Base-by-base conservation (phyloP, 2,797 vertebrate genomes). In the Alosa sapidissima region DNA sequence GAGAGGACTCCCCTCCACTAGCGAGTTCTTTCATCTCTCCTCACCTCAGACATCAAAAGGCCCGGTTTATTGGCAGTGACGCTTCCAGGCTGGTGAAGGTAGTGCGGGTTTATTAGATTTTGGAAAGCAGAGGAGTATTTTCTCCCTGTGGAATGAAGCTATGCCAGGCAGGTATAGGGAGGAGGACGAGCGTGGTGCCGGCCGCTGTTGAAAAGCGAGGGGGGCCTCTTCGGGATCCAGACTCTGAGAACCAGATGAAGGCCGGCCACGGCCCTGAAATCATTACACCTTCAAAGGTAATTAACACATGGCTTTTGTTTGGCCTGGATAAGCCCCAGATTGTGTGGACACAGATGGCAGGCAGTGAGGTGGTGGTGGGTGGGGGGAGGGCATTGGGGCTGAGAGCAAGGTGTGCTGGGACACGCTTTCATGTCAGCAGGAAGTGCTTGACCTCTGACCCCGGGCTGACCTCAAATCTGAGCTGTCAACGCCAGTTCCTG, bases 231-330 rank as follows among this genome's bases (percentile, higher is more conserved):
- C 91, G 90, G 89, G 28, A 88, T 92, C 85, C 68, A 36, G 75
- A 81, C 92, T 94, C 94, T 94, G 90, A 94, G 72, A 95, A 94
- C 89, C 92, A 94, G 93, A 95, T 95, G 93, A 95, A 93, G 89
- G 91, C 93, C 91, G 91, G 89, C 92, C 90, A 90, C 49, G 68
- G 87, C 93, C 91, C 93, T 92, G 91, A 93, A 94, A 92, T 94
- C 92, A 94, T 94, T 95, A 92, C 92, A 93, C 93, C 94, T 95
- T 95, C 93, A 95, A 95, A 95, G 93, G 93, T 95, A 94, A 95
- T 95, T 95, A 95, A 94, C 95, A 95, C 94, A 94, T 95, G 94
- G 94, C 92, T 95, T 95, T 94, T 95, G 94, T 95, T 95, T 95
- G 91, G 92, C 86, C 88, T 86, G 91, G 90, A 94, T 93, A 91